Conservation (phyloP, 2,113 vertebrate species). For the Sinocyclocheilus maitianheensis region DNA sequence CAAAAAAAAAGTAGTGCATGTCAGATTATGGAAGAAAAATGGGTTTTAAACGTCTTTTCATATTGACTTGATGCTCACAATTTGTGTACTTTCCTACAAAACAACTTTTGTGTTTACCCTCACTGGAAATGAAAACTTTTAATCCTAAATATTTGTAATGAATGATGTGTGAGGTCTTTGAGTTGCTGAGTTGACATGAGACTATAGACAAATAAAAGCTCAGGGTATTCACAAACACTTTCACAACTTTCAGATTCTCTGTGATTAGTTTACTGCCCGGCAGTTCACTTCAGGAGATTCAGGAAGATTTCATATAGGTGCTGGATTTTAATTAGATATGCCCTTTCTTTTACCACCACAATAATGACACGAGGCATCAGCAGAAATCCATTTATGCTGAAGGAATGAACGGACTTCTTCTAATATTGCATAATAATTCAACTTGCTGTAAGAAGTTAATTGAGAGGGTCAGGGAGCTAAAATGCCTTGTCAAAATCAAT, state of each 20-base stretch:
- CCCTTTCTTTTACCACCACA: slow-evolving; percentile 24
- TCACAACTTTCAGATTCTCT: slow-evolving; percentile 5
- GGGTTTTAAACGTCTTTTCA: background rate
- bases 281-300: slow-evolving; percentile 23
- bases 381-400: slow-evolving; percentile 50
- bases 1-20: background rate
- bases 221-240: background rate
- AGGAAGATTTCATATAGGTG: slow-evolving; percentile 29
- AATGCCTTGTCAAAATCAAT: slow-evolving; percentile 41
- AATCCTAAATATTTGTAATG: background rate
- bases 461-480: slow-evolving; percentile 43
- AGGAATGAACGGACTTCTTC: slow-evolving; percentile 44
- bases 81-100: background rate
- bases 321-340: slow-evolving; percentile 54
- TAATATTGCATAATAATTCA: slow-evolving; percentile 28
- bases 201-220: slow-evolving; percentile 3
- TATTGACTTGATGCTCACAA: background rate
- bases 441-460: slow-evolving; percentile 47
- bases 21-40: background rate
- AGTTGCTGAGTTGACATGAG: background rate
- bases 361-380: slow-evolving; percentile 44
- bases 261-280: slow-evolving; percentile 44
- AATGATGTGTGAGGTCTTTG: slow-evolving; percentile 16
- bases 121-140: background rate
- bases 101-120: background rate